Conservation (phyloP, 2,113 vertebrate genomes). For the Hyla sarda region DNA sequence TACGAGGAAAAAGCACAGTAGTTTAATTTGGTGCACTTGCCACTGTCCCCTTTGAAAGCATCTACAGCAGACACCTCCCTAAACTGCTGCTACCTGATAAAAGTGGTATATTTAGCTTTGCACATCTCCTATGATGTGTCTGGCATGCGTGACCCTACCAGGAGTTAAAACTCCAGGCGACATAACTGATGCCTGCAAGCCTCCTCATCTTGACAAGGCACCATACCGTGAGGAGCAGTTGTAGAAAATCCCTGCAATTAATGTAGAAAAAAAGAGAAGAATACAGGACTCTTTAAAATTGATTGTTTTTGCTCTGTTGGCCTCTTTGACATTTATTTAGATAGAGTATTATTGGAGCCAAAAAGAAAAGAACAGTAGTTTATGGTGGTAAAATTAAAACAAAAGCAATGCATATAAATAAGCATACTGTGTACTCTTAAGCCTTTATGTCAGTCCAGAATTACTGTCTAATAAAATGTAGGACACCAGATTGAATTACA, state of each 20-base stretch:
- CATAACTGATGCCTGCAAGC: neutral
- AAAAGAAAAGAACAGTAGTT: slow-evolving; percentile 6
- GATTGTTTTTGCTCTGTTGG: neutral
- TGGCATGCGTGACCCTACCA: neutral
- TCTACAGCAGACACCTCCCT: neutral
- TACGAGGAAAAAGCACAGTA: neutral
- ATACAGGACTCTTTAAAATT: neutral
- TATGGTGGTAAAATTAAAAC: slow-evolving; percentile 39
- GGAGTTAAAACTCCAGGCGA: neutral
- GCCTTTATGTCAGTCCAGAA: slow-evolving; percentile 76
- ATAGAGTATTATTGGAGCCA: neutral
- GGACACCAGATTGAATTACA: slow-evolving; percentile 85
- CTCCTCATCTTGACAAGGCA: neutral
- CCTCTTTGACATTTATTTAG: slow-evolving; percentile 23
- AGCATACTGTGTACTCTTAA: slow-evolving; percentile 26
- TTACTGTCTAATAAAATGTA: slow-evolving; percentile 82
- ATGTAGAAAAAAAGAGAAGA: neutral
- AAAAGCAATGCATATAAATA: slow-evolving; percentile 39
- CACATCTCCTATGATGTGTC: neutral
- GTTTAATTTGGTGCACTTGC: neutral
- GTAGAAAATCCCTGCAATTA: neutral
- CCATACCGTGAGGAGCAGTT: neutral
- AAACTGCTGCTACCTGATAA: neutral
- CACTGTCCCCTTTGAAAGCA: neutral
- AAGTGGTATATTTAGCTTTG: neutral